These are phyloP conservation scores for Girardinichthys multiradiatus DNA, from an alignment of 2,113 vertebrate species.

Conservation along the genomic window DNA sequence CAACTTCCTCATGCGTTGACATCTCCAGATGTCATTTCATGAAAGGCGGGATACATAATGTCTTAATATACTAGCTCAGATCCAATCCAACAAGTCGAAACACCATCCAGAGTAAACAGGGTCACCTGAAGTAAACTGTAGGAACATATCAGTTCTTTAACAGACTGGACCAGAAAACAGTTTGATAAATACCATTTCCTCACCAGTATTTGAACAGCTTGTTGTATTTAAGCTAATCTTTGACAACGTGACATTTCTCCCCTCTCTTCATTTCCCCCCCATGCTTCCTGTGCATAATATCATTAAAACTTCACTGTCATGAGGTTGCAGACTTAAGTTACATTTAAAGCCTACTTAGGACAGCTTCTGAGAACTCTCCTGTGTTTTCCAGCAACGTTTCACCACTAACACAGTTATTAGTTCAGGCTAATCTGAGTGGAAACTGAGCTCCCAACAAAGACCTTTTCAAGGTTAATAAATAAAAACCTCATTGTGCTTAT, in stretches of 20 bases:
- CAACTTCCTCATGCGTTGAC: no score
- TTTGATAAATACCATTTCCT: slow-evolving; percentile 45
- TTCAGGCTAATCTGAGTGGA: neutral
- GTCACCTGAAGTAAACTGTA: neutral
- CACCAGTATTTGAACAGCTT: slow-evolving; percentile 49
- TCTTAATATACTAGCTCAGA: no score
- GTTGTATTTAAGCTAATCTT: slow-evolving; percentile 48
- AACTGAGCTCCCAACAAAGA: neutral
- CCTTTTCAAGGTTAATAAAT: neutral
- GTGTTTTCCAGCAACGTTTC: slow-evolving; percentile 13
- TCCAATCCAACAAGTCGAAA: no score
- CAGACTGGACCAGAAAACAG: slow-evolving; percentile 14
- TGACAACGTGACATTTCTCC: slow-evolving; percentile 44
- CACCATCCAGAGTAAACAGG: no score
- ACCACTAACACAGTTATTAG: neutral
- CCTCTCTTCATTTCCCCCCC: slow-evolving; percentile 43
- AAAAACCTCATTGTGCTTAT: neutral
- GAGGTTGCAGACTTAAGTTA: slow-evolving; percentile 48
- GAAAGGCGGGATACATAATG: no score
- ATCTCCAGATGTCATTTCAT: no score
- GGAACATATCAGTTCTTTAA: neutral
- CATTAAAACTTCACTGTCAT: slow-evolving; percentile 52
- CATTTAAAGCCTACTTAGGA: slow-evolving; percentile 32
- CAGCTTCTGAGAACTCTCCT: neutral
- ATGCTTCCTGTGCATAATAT: slow-evolving; percentile 35